phyloP scores from a whole-genome alignment of 2,888 invertebrate species.

The Tenthredo amoena region DNA sequence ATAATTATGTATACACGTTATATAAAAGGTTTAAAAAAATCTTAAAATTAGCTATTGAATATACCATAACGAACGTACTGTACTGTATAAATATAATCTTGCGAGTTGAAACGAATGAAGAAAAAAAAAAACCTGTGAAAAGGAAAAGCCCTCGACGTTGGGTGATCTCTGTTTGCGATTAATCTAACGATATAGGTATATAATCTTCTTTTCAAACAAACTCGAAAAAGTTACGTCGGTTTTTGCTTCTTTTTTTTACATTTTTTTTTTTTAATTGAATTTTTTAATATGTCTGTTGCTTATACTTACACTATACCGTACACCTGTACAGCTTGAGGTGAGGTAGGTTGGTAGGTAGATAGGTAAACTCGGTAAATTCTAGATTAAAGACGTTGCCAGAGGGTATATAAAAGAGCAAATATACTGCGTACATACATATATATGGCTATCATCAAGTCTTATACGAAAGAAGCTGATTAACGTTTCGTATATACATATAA shows the following conservation, averaged over 20 bases:
- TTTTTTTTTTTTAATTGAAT: not conserved
- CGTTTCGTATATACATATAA: not conserved
- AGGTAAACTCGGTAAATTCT: not conserved
- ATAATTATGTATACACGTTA: too few species aligned
- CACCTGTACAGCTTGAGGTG: too few species aligned
- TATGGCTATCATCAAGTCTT: not conserved
- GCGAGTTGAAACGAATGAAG: not conserved
- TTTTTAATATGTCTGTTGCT: not conserved
- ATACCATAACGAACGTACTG: not conserved
- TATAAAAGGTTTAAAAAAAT: not conserved
- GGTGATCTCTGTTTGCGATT: conserved; percentile 37
- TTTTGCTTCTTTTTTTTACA: not conserved
- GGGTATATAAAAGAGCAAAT: conserved; percentile 12
- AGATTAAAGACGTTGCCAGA: conserved; percentile 48
- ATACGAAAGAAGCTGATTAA: not conserved
- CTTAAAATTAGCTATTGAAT: not conserved
- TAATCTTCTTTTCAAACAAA: conserved; percentile 49
- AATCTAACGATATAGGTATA: conserved; percentile 24
- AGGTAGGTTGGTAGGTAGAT: not conserved
- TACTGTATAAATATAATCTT: not conserved
- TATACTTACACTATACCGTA: not conserved
- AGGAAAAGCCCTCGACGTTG: not conserved
- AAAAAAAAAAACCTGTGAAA: not conserved
- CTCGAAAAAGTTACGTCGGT: not conserved
- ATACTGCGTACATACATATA: not conserved